A percentile compares a stretch with the other conserved stretches of the same genome.
These are phyloP conservation scores for Drosophila tristis DNA, from an alignment of 1,140 invertebrate genomes.

Conservation along the genomic window DNA sequence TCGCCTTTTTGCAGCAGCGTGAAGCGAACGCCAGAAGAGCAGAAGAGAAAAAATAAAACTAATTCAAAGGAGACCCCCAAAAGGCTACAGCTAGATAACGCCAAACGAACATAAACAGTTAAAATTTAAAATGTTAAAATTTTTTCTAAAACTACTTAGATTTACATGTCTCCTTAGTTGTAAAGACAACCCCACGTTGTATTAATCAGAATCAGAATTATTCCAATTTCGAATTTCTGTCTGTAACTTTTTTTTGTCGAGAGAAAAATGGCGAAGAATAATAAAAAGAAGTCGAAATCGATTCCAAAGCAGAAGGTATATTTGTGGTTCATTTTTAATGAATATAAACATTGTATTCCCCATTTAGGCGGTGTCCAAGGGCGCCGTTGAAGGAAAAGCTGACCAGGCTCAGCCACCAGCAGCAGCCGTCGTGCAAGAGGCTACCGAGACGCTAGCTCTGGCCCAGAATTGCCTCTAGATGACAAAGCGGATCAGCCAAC, in stretches of 20 bases:
- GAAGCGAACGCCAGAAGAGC: too few relatives aligned
- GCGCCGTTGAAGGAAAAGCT: not conserved
- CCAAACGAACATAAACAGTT: too few relatives aligned
- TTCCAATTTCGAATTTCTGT: not conserved
- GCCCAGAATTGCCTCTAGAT: not conserved
- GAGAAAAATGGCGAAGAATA: conserved; percentile 41
- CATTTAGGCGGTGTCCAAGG: not conserved
- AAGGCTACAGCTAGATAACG: too few relatives aligned
- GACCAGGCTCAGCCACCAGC: too few relatives aligned
- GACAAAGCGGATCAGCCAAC: not conserved
- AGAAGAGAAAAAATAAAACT: too few relatives aligned
- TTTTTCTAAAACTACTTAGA: too few relatives aligned
- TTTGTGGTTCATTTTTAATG: not conserved
- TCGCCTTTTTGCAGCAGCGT: too few relatives aligned
- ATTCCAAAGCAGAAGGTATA: conserved; percentile 10
- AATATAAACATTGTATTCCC: not conserved
- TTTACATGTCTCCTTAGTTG: too few relatives aligned
- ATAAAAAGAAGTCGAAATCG: conserved; percentile 23
- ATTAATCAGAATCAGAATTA: not conserved
- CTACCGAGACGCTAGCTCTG: too few relatives aligned
- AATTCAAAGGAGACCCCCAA: too few relatives aligned
- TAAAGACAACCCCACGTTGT: too few relatives aligned
- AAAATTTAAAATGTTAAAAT: too few relatives aligned
- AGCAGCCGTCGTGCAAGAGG: not conserved
- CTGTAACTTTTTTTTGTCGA: not conserved